A percentile compares a stretch with the other conserved stretches of the same genome.
phyloP scores from a whole-genome alignment of 2,797 vertebrate genomes.

The Neosilurus mollespiculum region DNA sequence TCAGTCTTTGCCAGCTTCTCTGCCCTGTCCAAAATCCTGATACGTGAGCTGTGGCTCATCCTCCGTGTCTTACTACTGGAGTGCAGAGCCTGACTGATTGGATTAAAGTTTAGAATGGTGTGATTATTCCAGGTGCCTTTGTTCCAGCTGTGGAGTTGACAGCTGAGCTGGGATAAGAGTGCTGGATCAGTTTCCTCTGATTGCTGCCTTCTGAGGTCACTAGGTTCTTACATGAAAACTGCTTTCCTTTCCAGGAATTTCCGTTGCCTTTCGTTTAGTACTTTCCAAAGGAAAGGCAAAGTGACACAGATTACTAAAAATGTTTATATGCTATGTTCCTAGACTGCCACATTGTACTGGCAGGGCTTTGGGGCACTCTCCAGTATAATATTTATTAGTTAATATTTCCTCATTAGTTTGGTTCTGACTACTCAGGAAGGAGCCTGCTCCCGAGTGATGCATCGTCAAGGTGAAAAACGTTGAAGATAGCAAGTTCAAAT shows the following conservation, averaged over 20 bases:
- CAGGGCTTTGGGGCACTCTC: not conserved
- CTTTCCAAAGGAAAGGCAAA: not conserved
- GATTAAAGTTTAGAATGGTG: conserved; percentile 57
- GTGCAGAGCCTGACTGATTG: conserved; percentile 52
- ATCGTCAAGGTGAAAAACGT: no score
- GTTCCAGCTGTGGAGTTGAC: conserved; percentile 53
- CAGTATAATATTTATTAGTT: not conserved
- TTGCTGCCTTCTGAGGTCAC: conserved; percentile 28
- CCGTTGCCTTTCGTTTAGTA: not conserved
- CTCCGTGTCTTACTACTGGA: conserved; percentile 40
- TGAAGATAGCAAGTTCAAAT: no score
- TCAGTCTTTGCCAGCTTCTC: not conserved
- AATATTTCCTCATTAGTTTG: not conserved
- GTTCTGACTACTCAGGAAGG: not conserved
- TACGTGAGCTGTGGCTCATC: conserved; percentile 37
- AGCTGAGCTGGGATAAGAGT: conserved; percentile 52
- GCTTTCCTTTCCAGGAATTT: not conserved
- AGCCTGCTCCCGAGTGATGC: no score
- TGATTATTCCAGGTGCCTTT: conserved; percentile 54
- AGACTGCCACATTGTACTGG: not conserved
- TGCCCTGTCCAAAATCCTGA: conserved; percentile 17
- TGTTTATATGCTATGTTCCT: not conserved
- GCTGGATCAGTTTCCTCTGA: conserved; percentile 42
- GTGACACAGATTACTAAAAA: not conserved
- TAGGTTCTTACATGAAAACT: conserved; percentile 7